These are phyloP conservation scores for Pygmarrhopalites habei DNA, from an alignment of 1,140 invertebrate genomes.

Conservation along the genomic window DNA sequence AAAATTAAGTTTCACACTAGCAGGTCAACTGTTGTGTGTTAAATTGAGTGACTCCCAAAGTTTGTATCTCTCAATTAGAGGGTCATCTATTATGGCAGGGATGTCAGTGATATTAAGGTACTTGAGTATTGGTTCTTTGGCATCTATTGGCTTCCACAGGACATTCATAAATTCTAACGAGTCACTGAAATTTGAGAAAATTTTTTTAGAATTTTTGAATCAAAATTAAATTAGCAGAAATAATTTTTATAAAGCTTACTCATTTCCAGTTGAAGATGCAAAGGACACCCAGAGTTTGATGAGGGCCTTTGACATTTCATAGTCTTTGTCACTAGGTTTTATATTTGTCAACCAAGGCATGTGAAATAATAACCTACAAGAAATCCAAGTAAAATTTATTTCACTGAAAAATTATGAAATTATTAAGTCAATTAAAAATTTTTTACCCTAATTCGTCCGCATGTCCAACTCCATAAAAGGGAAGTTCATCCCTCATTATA, in stretches of 20 bases:
- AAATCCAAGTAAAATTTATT: no score
- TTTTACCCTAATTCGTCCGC: conserved; percentile 29
- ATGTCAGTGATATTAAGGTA: conserved; percentile 5
- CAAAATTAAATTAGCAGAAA: not conserved
- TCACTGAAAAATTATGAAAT: no score
- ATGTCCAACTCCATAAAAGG: conserved; percentile 23
- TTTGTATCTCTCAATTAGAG: not conserved
- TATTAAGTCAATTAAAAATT: no score
- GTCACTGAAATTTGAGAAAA: not conserved
- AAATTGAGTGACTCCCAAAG: conserved; percentile 10
- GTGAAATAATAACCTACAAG: conserved; percentile 30
- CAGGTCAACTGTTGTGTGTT: no score
- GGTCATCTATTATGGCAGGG: conserved; percentile 3
- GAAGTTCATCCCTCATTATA: conserved; percentile 8
- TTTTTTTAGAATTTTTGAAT: not conserved
- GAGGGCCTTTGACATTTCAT: conserved; percentile 29
- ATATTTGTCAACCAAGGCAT: conserved; percentile 32
- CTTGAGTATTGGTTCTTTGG: not conserved
- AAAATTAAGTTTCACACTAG: no score
- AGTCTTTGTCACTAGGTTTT: conserved; percentile 20
- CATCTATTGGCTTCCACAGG: not conserved
- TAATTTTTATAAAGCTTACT: not conserved
- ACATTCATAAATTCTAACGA: not conserved
- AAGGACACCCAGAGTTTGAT: conserved; percentile 30
- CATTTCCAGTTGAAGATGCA: conserved; percentile 10